Base-by-base conservation (phyloP, 2,888 invertebrate genomes). In the Dioctria rufipes region DNA sequence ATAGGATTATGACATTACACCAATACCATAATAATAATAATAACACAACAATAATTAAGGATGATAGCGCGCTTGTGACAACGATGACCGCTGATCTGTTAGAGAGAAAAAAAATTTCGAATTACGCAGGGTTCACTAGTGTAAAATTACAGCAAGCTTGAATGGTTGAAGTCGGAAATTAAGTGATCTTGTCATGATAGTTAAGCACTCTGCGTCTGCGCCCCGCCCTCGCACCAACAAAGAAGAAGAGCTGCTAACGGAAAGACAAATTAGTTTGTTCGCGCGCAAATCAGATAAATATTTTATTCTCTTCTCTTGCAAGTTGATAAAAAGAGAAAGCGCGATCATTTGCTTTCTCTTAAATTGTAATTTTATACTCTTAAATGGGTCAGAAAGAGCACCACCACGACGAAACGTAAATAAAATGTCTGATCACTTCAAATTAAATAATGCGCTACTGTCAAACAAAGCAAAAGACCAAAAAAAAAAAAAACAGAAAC, bases 141-240 rank as follows among this genome's bases (percentile, higher is more conserved):
- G 75, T 75, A 60, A 61, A 75, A 75, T 75, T 75, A 75, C 75
- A n/a, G n/a, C n/a, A 60, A 75, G 25, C 46, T 40, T 60, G 43
- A 60, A 25, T 25, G 25, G 25, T 25, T 9, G 60, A 42, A 61
- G 40, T 60, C 8, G 42, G 60, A 58, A 60, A 75, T 75, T 75
- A 75, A 75, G 75, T 75, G 75, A 75, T 75, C 75, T 60, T 60
- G 75, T 3, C 73, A 43, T 73, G 65, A 65, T 6, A 25, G 25
- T 40, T 65, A 40, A 40, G 40, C 42, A 39, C 39, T 65, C 40
- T 9, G 11, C 9, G 4, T 39, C 40, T 25, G 40, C 25, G 25
- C 43, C 4, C 39, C 5, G 37, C 11, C 37, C 37, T 39, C 5
- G 66, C n/a, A 46, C 5, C 6, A 40, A 8, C 66, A 65, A 13